Evolutionary conservation across 2,797 vertebrate species (phyloP).

Genomic region (Bryconaethiops microstoma): DNA sequence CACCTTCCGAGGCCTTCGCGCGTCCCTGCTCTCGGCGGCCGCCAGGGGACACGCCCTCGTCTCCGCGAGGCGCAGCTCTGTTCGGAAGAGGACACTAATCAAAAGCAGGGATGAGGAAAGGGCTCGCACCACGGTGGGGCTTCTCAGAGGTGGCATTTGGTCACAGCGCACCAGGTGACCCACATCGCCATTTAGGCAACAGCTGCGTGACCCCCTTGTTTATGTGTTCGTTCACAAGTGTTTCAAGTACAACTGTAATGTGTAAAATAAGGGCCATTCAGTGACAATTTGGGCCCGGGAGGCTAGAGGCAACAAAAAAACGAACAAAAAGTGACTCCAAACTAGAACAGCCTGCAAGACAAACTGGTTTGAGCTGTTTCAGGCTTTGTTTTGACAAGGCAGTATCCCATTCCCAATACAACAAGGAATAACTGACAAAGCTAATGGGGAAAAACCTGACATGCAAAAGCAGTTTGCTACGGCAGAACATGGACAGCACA

Average conservation of each 20-base stretch:
- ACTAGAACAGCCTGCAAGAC: neutral
- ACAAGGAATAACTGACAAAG: neutral
- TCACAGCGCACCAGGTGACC: slow-evolving; percentile 36
- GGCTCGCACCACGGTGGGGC: slow-evolving; percentile 37
- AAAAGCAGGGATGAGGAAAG: slow-evolving; percentile 18
- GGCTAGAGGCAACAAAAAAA: neutral
- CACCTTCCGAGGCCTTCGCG: slow-evolving; percentile 44
- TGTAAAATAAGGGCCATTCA: neutral
- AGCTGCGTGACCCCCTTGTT: slow-evolving; percentile 17
- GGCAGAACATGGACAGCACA: too few species aligned
- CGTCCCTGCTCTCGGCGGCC: neutral
- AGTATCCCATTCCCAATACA: neutral
- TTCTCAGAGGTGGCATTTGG: slow-evolving; percentile 32
- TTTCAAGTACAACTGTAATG: neutral
- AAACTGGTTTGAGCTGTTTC: neutral
- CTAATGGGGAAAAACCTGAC: too few species aligned
- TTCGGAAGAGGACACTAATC: slow-evolving; percentile 37
- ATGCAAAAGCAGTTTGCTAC: too few species aligned
- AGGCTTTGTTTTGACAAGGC: neutral
- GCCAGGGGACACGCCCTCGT: neutral
- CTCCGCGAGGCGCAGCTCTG: neutral
- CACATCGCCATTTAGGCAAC: slow-evolving; percentile 25
- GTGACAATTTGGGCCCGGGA: neutral
- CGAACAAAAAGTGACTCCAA: neutral
- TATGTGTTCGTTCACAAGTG: slow-evolving; percentile 21